A percentile compares a stretch with the other conserved stretches of the same genome.
phyloP scores from a whole-genome alignment of 2,113 vertebrate species.

The Polypterus senegalus region DNA sequence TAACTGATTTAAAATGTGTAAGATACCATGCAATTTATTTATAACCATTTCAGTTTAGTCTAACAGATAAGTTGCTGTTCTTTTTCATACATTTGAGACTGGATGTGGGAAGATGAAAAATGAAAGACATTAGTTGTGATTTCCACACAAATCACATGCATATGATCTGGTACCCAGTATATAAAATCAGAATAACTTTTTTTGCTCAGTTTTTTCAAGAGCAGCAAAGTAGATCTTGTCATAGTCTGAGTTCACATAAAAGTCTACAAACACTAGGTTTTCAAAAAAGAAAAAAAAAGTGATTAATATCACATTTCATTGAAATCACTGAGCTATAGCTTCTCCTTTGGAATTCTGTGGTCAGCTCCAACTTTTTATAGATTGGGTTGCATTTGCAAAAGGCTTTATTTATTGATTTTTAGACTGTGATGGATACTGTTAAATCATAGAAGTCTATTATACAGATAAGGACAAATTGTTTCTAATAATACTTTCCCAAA shows the following conservation, averaged over 20 bases:
- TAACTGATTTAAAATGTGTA: no score
- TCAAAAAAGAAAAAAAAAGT: background rate
- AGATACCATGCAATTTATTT: no score
- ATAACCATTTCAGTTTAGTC: no score
- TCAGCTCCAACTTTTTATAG: constrained; percentile 35
- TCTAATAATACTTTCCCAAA: constrained; percentile 39
- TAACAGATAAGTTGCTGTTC: no score
- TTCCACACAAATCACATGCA: no score
- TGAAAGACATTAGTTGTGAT: no score
- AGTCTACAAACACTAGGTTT: constrained; percentile 2
- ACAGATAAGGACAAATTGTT: constrained; percentile 40
- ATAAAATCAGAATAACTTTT: no score
- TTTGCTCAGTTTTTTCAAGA: no score
- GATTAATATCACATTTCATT: constrained; percentile 2
- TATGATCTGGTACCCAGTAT: no score
- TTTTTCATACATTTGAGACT: no score
- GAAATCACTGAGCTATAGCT: constrained; percentile 1
- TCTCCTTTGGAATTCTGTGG: constrained; percentile 17
- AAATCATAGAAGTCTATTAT: constrained; percentile 23
- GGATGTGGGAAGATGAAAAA: no score
- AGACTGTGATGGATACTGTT: constrained; percentile 26
- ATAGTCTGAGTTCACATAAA: background rate
- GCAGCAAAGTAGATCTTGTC: background rate
- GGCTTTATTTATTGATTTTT: constrained; percentile 25
- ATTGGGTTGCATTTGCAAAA: constrained; percentile 31